A percentile compares a stretch with the other conserved stretches of the same genome.
phyloP scores from a whole-genome alignment of 2,888 invertebrate species.

The Chelonus formosanus region DNA sequence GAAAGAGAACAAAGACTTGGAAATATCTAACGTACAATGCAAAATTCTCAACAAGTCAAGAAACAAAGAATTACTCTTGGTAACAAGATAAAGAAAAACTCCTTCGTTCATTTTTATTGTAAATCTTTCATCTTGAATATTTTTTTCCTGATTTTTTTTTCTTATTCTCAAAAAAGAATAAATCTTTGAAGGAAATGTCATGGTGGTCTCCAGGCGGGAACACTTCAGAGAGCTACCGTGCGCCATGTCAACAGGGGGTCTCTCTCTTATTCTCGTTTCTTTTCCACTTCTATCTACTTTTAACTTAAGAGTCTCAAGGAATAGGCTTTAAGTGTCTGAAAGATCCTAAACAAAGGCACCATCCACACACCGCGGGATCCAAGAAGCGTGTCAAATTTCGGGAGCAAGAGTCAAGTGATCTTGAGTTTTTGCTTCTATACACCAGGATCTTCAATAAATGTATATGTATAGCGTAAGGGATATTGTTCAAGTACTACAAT shows the following conservation, averaged over 20 bases:
- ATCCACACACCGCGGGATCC: slow-evolving; percentile 20
- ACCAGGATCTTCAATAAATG: neutral
- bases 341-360: slow-evolving; percentile 35
- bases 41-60: slow-evolving; percentile 15
- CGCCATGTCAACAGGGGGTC: slow-evolving; percentile 54
- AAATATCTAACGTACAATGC: slow-evolving; percentile 23
- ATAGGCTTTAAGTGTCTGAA: slow-evolving; percentile 13
- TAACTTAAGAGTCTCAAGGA: slow-evolving; percentile 28
- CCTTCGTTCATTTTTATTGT: slow-evolving; percentile 3
- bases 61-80: slow-evolving; percentile 9
- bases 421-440: slow-evolving; percentile 10
- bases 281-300: slow-evolving; percentile 30
- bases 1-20: slow-evolving; percentile 4
- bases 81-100: slow-evolving; percentile 5
- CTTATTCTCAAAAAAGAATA: slow-evolving; percentile 47
- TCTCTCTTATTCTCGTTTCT: slow-evolving; percentile 38
- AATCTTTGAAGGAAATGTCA: slow-evolving; percentile 56
- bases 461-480: neutral
- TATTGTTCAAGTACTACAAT: neutral
- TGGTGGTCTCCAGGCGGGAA: slow-evolving; percentile 58
- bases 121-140: neutral
- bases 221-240: slow-evolving; percentile 58
- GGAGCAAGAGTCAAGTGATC: slow-evolving; percentile 41
- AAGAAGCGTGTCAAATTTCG: slow-evolving; percentile 43
- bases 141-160: slow-evolving; percentile 19